Base-by-base conservation (phyloP, 2,888 invertebrate species). In the Platerodrilus igneus region DNA sequence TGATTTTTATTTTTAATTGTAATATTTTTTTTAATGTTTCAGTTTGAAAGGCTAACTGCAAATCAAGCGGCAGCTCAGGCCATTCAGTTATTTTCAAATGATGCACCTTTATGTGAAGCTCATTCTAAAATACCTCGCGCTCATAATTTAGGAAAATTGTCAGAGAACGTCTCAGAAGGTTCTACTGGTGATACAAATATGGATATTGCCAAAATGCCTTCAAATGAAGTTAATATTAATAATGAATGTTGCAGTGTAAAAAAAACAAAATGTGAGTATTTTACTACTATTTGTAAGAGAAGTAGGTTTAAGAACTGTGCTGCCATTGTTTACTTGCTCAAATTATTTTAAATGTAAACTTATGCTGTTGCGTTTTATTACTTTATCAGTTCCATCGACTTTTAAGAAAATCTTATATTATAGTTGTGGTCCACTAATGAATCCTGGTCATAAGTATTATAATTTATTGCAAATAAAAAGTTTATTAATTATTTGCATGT, bases 61-160 rank as follows among this genome's bases (percentile, higher is more conserved):
- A 89, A 94, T 73, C 86, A 91, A 69, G 91, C 93, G 35, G 94
- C 94, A 16, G 88, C 88, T 1, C 81, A 84, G 61, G 93, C 94
- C 6, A 81, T 94, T 52, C 83, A 87, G 58, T 71, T 94, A 44
- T 89, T 89, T 63, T 85, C 85, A 43, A 79, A 84, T 65, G 89
- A 91, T 61, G 90, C 90, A 13, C 75, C 79, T 51, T 73, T 93
- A 17, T 93, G 93, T 71, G 89, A 87, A 66, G 76, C 75, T 43
- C 78, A 80, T 53, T 81, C 77, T 56, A 85, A 86, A 74, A 79
- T 85, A 50, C 78, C 84, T 26, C 73, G 81, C 53, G 84, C 83
- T 39, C 64, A 68, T 20, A 52, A 49, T 30, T 47, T 45, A 28
- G 45, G 33, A 8, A 47, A 51, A 26, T 41, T 49, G 30, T 19